Conservation (phyloP, 2,797 vertebrate species). For the Sebastes wilsoni region DNA sequence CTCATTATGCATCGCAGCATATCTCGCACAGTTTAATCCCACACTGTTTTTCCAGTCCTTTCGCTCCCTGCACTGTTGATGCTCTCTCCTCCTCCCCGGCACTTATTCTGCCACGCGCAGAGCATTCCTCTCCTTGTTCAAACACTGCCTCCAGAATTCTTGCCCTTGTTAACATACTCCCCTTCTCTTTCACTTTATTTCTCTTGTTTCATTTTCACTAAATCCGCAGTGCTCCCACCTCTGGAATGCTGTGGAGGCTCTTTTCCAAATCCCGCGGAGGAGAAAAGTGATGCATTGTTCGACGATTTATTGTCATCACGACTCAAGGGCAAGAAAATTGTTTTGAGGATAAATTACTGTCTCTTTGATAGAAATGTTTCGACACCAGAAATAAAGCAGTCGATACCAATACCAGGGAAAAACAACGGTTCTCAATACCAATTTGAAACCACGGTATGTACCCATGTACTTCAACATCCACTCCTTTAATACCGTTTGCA, state of each 20-base stretch:
- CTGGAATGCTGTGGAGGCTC: conserved; percentile 59
- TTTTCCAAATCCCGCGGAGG: conserved; percentile 35
- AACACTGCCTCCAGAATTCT: conserved; percentile 80
- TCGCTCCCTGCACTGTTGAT: conserved; percentile 49
- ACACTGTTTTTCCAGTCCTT: conserved; percentile 56
- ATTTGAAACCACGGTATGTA: too few relatives aligned
- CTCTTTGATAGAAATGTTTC: neutral
- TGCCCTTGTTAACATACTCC: conserved; percentile 71
- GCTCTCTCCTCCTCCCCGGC: conserved; percentile 58
- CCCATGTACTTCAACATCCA: too few relatives aligned
- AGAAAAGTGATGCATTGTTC: conserved; percentile 31
- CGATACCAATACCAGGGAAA: too few relatives aligned
- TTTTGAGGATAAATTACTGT: conserved; percentile 14
- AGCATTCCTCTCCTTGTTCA: conserved; percentile 81
- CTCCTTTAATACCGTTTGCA: too few relatives aligned
- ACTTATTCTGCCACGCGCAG: conserved; percentile 72
- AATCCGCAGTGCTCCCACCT: conserved; percentile 42
- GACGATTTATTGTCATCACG: conserved; percentile 16
- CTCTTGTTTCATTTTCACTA: conserved; percentile 21
- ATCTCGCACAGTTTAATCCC: conserved; percentile 47
- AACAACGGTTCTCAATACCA: too few relatives aligned
- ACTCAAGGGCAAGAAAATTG: conserved; percentile 25
- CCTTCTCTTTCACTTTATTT: conserved; percentile 20
- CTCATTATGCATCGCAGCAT: conserved; percentile 23
- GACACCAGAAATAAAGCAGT: too few relatives aligned